Base-by-base conservation (phyloP, 2,113 vertebrate genomes). In the Xiphophorus hellerii region DNA sequence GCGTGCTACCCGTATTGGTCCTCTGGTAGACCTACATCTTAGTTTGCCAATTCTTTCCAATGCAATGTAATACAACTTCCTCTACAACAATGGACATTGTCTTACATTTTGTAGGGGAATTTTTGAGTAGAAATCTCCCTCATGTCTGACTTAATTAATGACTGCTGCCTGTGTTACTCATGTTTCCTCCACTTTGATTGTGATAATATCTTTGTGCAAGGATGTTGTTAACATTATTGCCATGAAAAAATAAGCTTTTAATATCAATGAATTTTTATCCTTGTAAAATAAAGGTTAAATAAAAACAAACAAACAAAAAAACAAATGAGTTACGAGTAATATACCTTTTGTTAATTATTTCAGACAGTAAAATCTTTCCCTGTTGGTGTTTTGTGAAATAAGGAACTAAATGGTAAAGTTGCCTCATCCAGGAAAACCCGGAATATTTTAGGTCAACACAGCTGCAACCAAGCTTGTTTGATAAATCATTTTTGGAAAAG, bases 111-210 rank as follows among this genome's bases (percentile, higher is more conserved):
- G 10, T 17, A 30, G 4, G 82, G 82, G 83, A 63, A 76, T 83
- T 82, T 81, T 61, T 64, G 1, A 12, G 51, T 4, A n/a, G 15
- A 69, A 73, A 33, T 28, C 13, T 42, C 42, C 62, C 37, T 58
- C 4, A 9, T 29, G 37, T 3, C 5, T 67, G 78, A 58, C 66
- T 25, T 80, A 78, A 85, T 71, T 2, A 42, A 54, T 27, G 4
- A 14, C 31, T 84, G 58, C 77, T 8, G 66, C 6, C 10, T 28
- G 51, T 67, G 29, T 90, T 77, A 77, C 58, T 91, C 85, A 89
- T 3, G 7, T 73, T 90, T 92, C 89, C 88, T 82, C 30, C 29
- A 64, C 20, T 82, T 68, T 82, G 42, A 71, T 11, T 7, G 1
- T 54, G 22, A 84, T 71, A 84, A 74, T 72, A 61, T 31, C 42